These are phyloP conservation scores for Shinisaurus crocodilurus DNA, from an alignment of 2,113 vertebrate species.

Conservation along the genomic window DNA sequence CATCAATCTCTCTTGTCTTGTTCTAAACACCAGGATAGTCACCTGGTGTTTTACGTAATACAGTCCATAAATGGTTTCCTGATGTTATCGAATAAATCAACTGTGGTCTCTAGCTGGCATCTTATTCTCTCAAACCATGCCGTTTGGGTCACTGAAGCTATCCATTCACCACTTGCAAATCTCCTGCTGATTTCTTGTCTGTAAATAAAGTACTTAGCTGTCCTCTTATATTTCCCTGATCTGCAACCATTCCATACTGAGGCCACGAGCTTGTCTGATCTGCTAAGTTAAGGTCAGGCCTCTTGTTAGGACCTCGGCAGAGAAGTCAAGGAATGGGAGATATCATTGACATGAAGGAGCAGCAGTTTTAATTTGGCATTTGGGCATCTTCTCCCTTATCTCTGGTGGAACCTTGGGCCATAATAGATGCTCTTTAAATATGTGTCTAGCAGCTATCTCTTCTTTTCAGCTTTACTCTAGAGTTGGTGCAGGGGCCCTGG, in stretches of 20 bases:
- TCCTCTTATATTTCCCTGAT: slow-evolving; percentile 70
- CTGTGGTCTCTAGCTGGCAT: slow-evolving; percentile 39
- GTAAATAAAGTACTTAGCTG: slow-evolving; percentile 58
- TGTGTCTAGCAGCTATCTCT: too few relatives aligned
- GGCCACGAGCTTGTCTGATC: slow-evolving; percentile 43
- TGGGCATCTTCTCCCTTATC: slow-evolving; percentile 25
- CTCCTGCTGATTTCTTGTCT: slow-evolving; percentile 63
- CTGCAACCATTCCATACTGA: slow-evolving; percentile 36
- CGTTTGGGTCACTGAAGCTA: slow-evolving; percentile 59
- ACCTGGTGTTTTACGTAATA: slow-evolving; percentile 35
- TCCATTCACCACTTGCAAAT: slow-evolving; percentile 46
- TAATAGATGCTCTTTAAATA: too few relatives aligned
- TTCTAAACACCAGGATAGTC: slow-evolving; percentile 11
- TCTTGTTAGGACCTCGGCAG: slow-evolving; percentile 21
- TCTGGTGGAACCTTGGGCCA: slow-evolving; percentile 30
- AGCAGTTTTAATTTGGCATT: slow-evolving; percentile 1
- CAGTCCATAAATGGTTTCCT: slow-evolving; percentile 67
- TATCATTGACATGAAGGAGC: slow-evolving; percentile 26
- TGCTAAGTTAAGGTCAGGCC: slow-evolving; percentile 52
- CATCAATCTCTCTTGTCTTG: slow-evolving; percentile 54
- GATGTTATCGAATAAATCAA: slow-evolving; percentile 74
- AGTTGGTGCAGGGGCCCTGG: too few relatives aligned
- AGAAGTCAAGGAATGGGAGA: slow-evolving; percentile 16
- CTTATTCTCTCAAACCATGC: slow-evolving; percentile 55
- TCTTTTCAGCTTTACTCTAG: too few relatives aligned